Percentiles rank a stretch among this genome's conserved stretches.
Conservation (phyloP, 2,888 invertebrate genomes). For the Tuta absoluta region DNA sequence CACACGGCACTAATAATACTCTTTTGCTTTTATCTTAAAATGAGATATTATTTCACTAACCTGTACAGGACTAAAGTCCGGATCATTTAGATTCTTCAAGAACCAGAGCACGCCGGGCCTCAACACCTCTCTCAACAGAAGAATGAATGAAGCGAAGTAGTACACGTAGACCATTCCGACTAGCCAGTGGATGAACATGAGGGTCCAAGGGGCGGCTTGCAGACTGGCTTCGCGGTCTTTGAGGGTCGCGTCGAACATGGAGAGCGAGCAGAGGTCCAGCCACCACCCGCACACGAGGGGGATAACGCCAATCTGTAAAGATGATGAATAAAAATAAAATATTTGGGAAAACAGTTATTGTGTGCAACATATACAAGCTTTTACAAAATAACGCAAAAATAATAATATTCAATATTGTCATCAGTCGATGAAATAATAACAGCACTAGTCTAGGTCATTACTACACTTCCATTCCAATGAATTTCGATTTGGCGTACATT, state of each 20-base stretch:
- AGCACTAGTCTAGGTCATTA: no score
- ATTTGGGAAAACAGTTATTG: background rate
- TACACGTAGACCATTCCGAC: conserved; percentile 99
- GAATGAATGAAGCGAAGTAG: conserved; percentile 98
- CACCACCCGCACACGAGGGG: conserved; percentile 99
- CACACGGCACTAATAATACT: no score
- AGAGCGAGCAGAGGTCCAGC: conserved; percentile 98
- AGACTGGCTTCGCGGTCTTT: conserved; percentile 94
- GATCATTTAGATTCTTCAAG: conserved; percentile 98
- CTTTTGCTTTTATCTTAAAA: background rate
- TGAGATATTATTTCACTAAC: conserved; percentile 61
- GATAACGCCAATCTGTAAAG: conserved; percentile 91
- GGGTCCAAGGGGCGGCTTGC: conserved; percentile 95
- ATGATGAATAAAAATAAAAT: background rate
- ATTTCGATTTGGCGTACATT: no score
- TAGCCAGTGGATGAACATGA: conserved; percentile 99
- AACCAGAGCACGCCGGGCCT: conserved; percentile 99
- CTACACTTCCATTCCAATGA: no score
- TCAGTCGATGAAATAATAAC: no score
- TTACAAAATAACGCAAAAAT: no score
- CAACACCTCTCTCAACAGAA: conserved; percentile 94
- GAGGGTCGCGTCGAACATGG: conserved; percentile 94
- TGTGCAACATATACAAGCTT: no score
- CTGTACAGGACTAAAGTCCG: conserved; percentile 99
- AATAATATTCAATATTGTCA: no score